phyloP scores from a whole-genome alignment of 1,140 invertebrate genomes.

The Tribolium madens region DNA sequence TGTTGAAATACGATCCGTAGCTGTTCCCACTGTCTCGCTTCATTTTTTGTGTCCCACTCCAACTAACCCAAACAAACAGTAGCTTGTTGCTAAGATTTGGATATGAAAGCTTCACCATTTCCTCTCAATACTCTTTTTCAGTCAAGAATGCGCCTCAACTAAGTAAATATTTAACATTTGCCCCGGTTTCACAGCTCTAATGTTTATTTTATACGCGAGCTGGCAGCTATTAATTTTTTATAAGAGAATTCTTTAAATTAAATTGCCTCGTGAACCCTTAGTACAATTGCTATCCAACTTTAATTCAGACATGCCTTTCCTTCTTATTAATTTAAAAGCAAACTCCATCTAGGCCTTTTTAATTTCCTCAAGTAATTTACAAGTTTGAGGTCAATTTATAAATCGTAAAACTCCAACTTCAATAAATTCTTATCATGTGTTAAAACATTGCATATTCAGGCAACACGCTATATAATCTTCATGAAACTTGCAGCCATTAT shows the following conservation, averaged over 20 bases:
- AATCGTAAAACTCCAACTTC: conserved; percentile 10
- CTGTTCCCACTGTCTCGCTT: too few relatives aligned
- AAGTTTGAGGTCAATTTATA: conserved; percentile 5
- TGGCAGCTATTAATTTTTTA: conserved; percentile 25
- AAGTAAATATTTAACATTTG: conserved; percentile 37
- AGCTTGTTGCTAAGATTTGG: conserved; percentile 29
- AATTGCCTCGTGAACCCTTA: conserved; percentile 15
- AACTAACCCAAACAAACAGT: conserved; percentile 9
- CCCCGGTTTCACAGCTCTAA: conserved; percentile 33
- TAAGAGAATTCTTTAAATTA: conserved; percentile 37
- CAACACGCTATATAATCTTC: conserved; percentile 13
- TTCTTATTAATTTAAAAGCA: conserved; percentile 2
- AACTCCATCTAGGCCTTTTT: background rate
- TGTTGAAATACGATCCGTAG: too few relatives aligned
- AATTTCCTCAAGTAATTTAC: conserved; percentile 10
- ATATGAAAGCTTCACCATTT: conserved; percentile 8
- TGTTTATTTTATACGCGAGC: conserved; percentile 34
- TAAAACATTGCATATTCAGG: conserved; percentile 19
- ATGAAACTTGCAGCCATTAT: background rate
- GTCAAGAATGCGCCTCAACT: conserved; percentile 28
- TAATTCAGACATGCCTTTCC: conserved; percentile 3
- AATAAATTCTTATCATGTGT: conserved; percentile 34
- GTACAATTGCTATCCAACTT: conserved; percentile 14
- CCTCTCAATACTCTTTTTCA: conserved; percentile 22
- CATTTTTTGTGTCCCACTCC: too few relatives aligned